Base-by-base conservation (phyloP, 2,113 vertebrate genomes). In the Suricata suricatta region DNA sequence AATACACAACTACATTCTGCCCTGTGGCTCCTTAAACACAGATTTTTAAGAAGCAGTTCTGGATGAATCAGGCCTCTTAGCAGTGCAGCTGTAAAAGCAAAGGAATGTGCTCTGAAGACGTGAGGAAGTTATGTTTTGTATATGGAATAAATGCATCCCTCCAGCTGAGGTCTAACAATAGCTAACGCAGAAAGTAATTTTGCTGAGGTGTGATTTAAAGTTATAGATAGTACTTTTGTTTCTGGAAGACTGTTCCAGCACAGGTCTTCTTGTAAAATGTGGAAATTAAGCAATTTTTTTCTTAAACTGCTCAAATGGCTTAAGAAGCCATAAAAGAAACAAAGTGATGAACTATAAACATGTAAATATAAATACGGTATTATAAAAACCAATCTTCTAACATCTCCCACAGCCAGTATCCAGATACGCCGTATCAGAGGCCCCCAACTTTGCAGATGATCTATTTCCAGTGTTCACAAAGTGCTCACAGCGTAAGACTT, bases 311-410 rank as follows among this genome's bases (percentile, higher is more conserved):
- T 91, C 63, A 88, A 88, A 72, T 77, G 31, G 95, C 23, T 60
- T 87, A 38, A 60, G 76, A 68, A 33, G 54, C 27, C 54, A 84
- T 83, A 96, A 72, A 21, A n/a, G 41, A 89, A 94, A 88, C 12
- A 77, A 92, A 83, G 44, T 14, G 82, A 52, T 31, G 44, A 81
- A 64, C 15, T 38, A 60, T 71, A 85, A 93, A 84, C 44, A 80
- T 7, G 25, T 74, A 85, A 77, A 69, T 29, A 12, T 68, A 88
- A 77, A 63, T n/a, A 15, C 16, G 29, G 17, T 50, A 57, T 47
- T 54, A 88, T 54, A 90, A 95, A 95, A 93, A 41, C 11, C 0
- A n/a, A 77, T 72, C 74, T 92, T 60, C 27, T 66, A 96, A 88
- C 11, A 84, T 27, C 29, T 44, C 23, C 21, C 57, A 60, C 57